Evolutionary conservation across 2,888 invertebrate species (phyloP).

Genomic region (Uloborus plumipes): DNA sequence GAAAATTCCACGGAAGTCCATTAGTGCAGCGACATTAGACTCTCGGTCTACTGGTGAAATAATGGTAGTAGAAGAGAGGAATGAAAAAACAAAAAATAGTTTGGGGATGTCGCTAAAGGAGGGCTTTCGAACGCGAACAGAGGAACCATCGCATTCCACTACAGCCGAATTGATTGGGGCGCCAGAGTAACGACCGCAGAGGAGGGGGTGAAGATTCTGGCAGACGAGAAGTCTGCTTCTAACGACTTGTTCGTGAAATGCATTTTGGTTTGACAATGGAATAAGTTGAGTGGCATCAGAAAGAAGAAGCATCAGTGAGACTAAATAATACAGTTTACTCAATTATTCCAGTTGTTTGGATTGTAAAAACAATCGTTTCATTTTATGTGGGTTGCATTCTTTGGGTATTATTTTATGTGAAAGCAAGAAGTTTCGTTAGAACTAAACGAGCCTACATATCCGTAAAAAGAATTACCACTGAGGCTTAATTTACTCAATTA

Average conservation of each 20-base stretch:
- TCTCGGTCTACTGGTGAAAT: constrained; percentile 23
- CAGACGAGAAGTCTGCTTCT: constrained; percentile 39
- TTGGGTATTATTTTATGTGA: background rate
- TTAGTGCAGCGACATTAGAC: constrained; percentile 45
- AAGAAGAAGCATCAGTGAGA: background rate
- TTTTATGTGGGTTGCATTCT: too few species aligned
- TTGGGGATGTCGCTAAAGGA: background rate
- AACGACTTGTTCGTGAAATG: constrained; percentile 20
- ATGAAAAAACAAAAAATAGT: too few species aligned
- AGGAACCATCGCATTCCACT: background rate
- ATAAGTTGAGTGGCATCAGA: background rate
- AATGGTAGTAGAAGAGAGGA: constrained; percentile 4
- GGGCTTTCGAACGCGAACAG: background rate
- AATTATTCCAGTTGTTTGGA: too few species aligned
- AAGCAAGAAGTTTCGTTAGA: too few species aligned
- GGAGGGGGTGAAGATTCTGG: background rate
- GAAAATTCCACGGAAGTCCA: constrained; percentile 12
- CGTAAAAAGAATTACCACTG: too few species aligned
- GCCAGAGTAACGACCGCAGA: constrained; percentile 46
- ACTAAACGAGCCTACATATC: too few species aligned
- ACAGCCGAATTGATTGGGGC: constrained; percentile 36
- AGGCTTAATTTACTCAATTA: too few species aligned
- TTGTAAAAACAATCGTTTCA: too few species aligned
- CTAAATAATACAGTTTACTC: too few species aligned
- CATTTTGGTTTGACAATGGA: constrained; percentile 7